Conservation (phyloP, 2,113 vertebrate genomes). For the Ia io region DNA sequence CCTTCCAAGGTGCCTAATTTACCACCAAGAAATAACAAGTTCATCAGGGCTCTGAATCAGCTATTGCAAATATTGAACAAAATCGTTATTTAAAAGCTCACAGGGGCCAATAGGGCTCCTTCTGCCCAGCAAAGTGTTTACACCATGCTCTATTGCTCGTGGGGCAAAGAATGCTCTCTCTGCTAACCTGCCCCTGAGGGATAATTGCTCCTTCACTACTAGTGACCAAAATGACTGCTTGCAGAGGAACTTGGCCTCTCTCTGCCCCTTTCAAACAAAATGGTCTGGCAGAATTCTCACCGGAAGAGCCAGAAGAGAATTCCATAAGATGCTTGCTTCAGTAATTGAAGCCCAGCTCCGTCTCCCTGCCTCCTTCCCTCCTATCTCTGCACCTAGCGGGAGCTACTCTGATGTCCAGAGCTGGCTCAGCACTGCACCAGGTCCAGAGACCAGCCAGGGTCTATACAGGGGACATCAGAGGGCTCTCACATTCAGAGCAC, state of each 20-base stretch:
- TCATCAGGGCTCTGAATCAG: background rate
- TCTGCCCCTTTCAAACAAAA: background rate
- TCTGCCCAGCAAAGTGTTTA: background rate
- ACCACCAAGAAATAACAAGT: conserved; percentile 1
- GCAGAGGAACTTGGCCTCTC: background rate
- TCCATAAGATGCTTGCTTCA: background rate
- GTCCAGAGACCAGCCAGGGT: background rate
- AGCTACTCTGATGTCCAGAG: background rate
- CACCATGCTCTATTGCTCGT: background rate
- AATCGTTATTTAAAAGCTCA: conserved; percentile 11
- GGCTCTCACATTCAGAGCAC: background rate
- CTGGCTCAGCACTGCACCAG: background rate
- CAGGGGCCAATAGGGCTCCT: background rate
- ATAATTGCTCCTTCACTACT: background rate
- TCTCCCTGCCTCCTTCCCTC: background rate
- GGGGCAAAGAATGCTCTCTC: background rate
- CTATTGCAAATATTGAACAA: conserved; percentile 2
- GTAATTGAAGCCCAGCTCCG: background rate
- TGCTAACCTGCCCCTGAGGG: background rate
- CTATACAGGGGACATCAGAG: background rate
- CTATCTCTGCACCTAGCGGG: background rate
- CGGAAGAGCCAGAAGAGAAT: background rate
- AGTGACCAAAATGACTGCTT: background rate
- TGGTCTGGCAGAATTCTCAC: background rate
- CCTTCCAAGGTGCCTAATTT: background rate